Evolutionary conservation across 1,140 invertebrate species (phyloP).

Genomic region (Dreissena polymorpha): DNA sequence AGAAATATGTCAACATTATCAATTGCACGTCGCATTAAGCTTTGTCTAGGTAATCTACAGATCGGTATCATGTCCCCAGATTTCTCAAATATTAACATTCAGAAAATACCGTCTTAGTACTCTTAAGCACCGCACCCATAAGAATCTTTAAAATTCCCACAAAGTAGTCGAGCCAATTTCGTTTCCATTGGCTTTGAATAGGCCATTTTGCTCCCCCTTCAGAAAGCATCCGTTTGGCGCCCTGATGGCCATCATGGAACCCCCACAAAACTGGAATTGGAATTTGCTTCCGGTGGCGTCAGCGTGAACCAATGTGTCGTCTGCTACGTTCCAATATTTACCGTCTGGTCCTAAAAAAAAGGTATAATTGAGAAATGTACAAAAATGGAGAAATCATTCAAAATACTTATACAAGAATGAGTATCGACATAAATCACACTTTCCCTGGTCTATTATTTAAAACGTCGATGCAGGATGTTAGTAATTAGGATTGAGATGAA

Average conservation of each 20-base stretch:
- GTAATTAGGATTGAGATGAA: too few relatives aligned
- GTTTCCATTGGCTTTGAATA: conserved; percentile 86
- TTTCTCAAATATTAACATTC: too few relatives aligned
- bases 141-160: conserved; percentile 75
- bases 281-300: conserved; percentile 93
- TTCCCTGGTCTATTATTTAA: too few relatives aligned
- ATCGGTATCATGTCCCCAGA: too few relatives aligned
- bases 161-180: conserved; percentile 79
- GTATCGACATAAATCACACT: not conserved
- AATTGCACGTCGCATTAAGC: too few relatives aligned
- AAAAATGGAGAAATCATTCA: not conserved
- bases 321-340: conserved; percentile 89
- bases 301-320: conserved; percentile 89
- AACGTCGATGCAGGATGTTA: too few relatives aligned
- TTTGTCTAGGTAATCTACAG: too few relatives aligned
- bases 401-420: not conserved
- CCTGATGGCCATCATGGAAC: conserved; percentile 95
- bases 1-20: too few relatives aligned
- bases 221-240: conserved; percentile 88
- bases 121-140: not conserved
- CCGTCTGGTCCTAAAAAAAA: conserved; percentile 89
- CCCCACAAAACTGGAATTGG: conserved; percentile 94
- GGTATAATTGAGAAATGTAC: not conserved
- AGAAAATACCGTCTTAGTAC: too few relatives aligned
- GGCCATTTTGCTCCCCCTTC: conserved; percentile 96